phyloP scores from a whole-genome alignment of 2,797 vertebrate species.

The Pseudotriccus pelzelni region DNA sequence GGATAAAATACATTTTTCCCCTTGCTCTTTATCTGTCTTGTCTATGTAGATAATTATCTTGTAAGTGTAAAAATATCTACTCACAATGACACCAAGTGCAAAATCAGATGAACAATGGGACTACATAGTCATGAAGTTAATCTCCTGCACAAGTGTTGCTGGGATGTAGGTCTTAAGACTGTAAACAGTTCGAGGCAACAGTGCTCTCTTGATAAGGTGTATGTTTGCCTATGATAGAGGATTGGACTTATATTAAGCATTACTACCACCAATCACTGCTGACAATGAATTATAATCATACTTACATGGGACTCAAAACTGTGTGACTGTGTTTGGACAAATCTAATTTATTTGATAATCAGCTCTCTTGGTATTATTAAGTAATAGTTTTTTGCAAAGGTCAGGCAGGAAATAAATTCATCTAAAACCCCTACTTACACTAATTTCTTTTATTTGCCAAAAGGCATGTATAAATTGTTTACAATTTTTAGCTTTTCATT shows the following conservation, averaged over 20 bases:
- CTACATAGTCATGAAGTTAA: not conserved
- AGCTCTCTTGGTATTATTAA: not conserved
- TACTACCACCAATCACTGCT: not conserved
- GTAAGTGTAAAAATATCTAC: not conserved
- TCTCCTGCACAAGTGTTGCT: not conserved
- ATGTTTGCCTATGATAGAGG: not conserved
- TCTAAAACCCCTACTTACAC: not conserved
- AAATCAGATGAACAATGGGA: not conserved
- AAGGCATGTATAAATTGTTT: not conserved
- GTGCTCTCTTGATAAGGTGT: not conserved
- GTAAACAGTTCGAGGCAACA: not conserved
- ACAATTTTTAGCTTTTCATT: conserved; percentile 1
- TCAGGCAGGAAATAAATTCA: not conserved
- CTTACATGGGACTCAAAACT: not conserved
- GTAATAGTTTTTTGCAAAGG: not conserved
- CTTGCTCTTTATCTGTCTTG: not conserved
- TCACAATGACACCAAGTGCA: not conserved
- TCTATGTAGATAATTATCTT: not conserved
- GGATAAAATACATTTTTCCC: not conserved
- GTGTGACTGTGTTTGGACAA: not conserved
- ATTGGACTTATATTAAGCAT: not conserved
- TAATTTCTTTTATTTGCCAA: not conserved
- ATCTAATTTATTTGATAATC: conserved; percentile 36
- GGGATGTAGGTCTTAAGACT: not conserved
- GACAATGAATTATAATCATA: not conserved